Percentiles rank a stretch among this genome's conserved stretches.
Conservation (phyloP, 1,140 invertebrate species). For the Drosophila elegans region DNA sequence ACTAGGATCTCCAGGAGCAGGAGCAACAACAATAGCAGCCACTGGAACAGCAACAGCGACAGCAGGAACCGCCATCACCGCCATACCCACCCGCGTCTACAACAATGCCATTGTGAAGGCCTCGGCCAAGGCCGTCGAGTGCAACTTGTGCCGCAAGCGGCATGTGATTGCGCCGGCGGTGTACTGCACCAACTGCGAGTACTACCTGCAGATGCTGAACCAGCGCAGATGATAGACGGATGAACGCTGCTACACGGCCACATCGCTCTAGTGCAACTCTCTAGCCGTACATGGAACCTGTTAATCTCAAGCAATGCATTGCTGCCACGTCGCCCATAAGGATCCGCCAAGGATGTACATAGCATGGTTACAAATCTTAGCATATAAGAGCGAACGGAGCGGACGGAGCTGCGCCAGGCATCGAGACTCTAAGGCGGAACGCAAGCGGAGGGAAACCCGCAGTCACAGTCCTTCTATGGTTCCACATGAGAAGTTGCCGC, state of each 20-base stretch:
- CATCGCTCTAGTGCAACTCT: conserved; percentile 32
- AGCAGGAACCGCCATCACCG: conserved; percentile 34
- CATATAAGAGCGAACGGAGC: not conserved
- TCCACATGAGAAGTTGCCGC: conserved; percentile 70
- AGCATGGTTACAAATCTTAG: conserved; percentile 22
- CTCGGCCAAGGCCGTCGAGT: conserved; percentile 86
- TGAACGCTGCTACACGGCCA: no score
- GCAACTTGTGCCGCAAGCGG: conserved; percentile 94
- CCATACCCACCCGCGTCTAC: conserved; percentile 78
- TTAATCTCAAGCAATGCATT: conserved; percentile 73
- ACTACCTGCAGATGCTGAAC: conserved; percentile 91
- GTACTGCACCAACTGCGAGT: conserved; percentile 95
- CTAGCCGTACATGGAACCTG: conserved; percentile 63
- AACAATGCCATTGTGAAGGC: conserved; percentile 85
- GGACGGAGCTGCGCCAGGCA: conserved; percentile 2
- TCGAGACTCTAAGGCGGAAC: not conserved
- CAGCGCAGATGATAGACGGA: conserved; percentile 68
- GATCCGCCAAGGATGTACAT: conserved; percentile 51
- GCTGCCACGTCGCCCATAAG: conserved; percentile 65
- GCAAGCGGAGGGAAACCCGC: conserved; percentile 14
- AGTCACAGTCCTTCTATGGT: conserved; percentile 73
- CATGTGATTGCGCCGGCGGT: conserved; percentile 89
- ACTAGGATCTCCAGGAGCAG: not conserved
- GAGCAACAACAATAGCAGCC: not conserved
- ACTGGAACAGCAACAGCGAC: not conserved